These are phyloP conservation scores for Amitus sp. DNA, from an alignment of 2,888 invertebrate genomes.

Conservation along the genomic window DNA sequence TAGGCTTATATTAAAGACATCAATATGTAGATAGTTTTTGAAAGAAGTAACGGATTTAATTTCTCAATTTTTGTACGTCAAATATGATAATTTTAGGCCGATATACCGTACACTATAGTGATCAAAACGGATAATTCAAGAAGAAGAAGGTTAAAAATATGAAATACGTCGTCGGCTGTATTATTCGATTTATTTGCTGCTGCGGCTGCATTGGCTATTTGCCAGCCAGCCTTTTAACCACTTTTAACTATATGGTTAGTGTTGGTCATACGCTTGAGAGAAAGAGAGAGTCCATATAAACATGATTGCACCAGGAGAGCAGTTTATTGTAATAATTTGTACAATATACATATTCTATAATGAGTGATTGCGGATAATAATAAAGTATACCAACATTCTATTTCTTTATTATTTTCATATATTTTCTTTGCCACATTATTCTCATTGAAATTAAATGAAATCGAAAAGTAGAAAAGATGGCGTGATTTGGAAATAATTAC, in stretches of 20 bases:
- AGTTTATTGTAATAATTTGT: slow-evolving; percentile 66
- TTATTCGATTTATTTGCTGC: slow-evolving; percentile 53
- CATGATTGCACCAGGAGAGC: slow-evolving; percentile 60
- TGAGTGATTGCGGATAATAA: slow-evolving; percentile 56
- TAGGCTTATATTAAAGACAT: slow-evolving; percentile 53
- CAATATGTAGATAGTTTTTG: slow-evolving; percentile 60
- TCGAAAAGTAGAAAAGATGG: neutral
- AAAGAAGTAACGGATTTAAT: slow-evolving; percentile 57
- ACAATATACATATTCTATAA: slow-evolving; percentile 64
- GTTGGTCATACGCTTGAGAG: slow-evolving; percentile 58
- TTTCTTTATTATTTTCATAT: slow-evolving; percentile 9
- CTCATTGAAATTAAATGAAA: neutral
- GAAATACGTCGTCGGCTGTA: slow-evolving; percentile 47
- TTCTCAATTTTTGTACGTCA: slow-evolving; percentile 63
- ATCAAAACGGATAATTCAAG: slow-evolving; percentile 34
- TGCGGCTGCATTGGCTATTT: slow-evolving; percentile 47
- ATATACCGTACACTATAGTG: slow-evolving; percentile 43
- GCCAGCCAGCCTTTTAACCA: slow-evolving; percentile 52
- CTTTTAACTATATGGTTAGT: no score
- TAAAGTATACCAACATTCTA: slow-evolving; percentile 65
- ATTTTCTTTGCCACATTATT: neutral
- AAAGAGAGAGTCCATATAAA: slow-evolving; percentile 61
- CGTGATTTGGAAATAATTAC: no score
- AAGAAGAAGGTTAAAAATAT: slow-evolving; percentile 11
- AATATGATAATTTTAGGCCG: slow-evolving; percentile 55